Conservation (phyloP, 2,797 vertebrate genomes). For the Onychomys arenicola region DNA sequence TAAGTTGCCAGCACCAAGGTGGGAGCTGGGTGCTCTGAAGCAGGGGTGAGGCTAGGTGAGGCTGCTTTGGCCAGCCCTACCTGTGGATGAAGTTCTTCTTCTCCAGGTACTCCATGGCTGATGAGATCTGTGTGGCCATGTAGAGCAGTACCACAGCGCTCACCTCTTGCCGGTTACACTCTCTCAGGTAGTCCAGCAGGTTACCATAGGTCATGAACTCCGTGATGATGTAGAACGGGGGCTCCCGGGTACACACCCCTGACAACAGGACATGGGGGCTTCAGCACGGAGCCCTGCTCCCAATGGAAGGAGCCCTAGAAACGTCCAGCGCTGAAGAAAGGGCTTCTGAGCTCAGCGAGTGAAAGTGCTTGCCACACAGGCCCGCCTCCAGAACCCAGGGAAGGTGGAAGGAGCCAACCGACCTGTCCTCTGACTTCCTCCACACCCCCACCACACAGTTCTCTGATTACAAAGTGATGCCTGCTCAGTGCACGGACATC, state of each 20-base stretch:
- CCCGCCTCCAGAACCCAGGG: background rate
- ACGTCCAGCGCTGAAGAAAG: background rate
- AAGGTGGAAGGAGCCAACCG: background rate
- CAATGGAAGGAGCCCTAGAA: accelerated
- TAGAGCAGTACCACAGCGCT: slow-evolving; percentile 98
- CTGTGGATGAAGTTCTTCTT: slow-evolving; percentile 99
- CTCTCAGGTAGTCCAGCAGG: slow-evolving; percentile 96
- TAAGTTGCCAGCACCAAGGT: background rate
- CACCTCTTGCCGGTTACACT: slow-evolving; percentile 98
- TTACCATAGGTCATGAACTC: slow-evolving; percentile 99
- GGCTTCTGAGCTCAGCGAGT: background rate
- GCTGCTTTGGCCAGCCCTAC: slow-evolving; percentile 82
- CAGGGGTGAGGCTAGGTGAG: background rate
- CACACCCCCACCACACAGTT: background rate
- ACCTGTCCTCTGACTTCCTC: background rate
- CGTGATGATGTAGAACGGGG: slow-evolving; percentile 98
- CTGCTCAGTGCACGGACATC: slow-evolving; percentile 61
- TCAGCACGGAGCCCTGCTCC: background rate
- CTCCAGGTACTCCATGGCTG: slow-evolving; percentile 99
- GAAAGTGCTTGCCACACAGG: background rate
- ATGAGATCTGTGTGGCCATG: slow-evolving; percentile 99
- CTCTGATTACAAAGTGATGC: background rate
- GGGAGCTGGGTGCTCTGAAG: background rate
- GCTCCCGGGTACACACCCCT: slow-evolving; percentile 98
- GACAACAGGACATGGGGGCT: slow-evolving; percentile 49